These are phyloP conservation scores for Apamea sordens DNA, from an alignment of 2,888 invertebrate species.

Conservation along the genomic window DNA sequence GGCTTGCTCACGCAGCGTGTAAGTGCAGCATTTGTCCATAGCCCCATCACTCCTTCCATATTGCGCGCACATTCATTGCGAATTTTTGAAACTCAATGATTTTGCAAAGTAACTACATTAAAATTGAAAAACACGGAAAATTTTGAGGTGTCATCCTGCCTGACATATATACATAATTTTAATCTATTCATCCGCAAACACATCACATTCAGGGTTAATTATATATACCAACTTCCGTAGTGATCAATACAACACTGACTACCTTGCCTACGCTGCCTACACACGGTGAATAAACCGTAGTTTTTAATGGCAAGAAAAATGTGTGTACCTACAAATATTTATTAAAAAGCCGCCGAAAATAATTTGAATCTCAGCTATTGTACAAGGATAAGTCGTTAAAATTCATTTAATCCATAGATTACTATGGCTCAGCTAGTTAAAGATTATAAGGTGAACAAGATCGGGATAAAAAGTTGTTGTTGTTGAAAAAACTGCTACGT, in stretches of 20 bases:
- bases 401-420: neutral
- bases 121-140: too few relatives aligned
- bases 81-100: too few relatives aligned
- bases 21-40: too few relatives aligned
- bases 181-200: too few relatives aligned
- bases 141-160: too few relatives aligned
- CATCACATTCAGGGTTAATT: too few relatives aligned
- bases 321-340: neutral
- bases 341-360: too few relatives aligned
- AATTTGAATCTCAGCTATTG: neutral
- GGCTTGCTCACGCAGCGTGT: too few relatives aligned
- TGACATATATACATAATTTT: too few relatives aligned
- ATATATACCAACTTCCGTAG: neutral
- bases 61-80: too few relatives aligned
- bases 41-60: too few relatives aligned
- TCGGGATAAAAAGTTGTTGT: constrained; percentile 19
- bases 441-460: constrained; percentile 30
- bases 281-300: neutral
- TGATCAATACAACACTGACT: neutral
- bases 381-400: neutral
- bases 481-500: constrained; percentile 18
- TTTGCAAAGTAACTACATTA: too few relatives aligned
- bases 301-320: neutral
- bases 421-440: neutral
- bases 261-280: neutral